Base-by-base conservation (phyloP, 2,888 invertebrate species). In the Hydrotaea diabolus region DNA sequence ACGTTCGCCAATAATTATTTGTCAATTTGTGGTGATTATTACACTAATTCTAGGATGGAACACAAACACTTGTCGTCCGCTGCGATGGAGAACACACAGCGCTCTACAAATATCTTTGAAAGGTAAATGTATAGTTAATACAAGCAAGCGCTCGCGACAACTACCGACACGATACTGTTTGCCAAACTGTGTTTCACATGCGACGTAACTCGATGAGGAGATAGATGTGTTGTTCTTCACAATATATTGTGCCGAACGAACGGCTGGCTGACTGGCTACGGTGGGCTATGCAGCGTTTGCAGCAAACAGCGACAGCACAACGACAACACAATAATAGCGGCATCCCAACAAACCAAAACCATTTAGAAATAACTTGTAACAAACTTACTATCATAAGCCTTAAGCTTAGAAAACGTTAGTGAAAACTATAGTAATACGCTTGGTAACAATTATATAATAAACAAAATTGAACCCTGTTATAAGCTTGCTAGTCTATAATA, bases 131-230 rank as follows among this genome's bases (percentile, higher is more conserved):
- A 73, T 73, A 62, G 39, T 4, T 64, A 66, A 75, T 75, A 82
- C 39, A 83, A 83, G 71, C 87, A 89, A 90, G 83, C 87, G 83
- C 86, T 87, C 91, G 90, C 91, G 90, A 90, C 91, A 91, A 91
- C 91, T 91, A 91, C 90, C 91, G 90, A 91, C 89, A 90, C 90
- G 90, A 90, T 89, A 92, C 91, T 91, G 89, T 84, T 83, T 83
- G 75, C 73, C 62, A 85, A 82, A 74, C 82, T 80, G 69, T 62
- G 36, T 77, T 55, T 71, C 82, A 85, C 62, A 84, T 72, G 81
- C 71, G 75, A 81, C 75, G 78, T 84, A 76, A 66, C 72, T 78
- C 74, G 75, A 59, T 59, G 64, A 59, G 74, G 39, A 59, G 57
- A 57, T 57, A 59, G 59, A 39, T 74, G 74, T 62, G 59, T 46